A percentile compares a stretch with the other conserved stretches of the same genome.
Conservation (phyloP, 2,888 invertebrate genomes). For the Pantelozetes paolii region DNA sequence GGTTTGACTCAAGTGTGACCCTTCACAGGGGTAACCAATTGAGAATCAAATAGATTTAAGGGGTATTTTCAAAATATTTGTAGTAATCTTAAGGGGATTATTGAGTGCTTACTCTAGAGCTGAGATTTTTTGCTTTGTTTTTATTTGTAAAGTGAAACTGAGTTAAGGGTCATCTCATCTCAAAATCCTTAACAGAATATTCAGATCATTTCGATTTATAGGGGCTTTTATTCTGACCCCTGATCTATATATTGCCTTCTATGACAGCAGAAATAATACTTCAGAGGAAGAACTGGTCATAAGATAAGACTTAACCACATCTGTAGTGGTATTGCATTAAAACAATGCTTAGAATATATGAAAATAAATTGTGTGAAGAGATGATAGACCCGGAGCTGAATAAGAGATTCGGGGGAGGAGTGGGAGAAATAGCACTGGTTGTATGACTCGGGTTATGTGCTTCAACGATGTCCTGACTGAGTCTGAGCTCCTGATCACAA, state of each 20-base stretch:
- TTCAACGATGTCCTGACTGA: conserved; percentile 18
- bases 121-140: too few species aligned
- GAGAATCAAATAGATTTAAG: too few species aligned
- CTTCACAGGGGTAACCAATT: too few species aligned
- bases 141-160: too few species aligned
- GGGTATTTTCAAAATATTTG: too few species aligned
- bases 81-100: too few species aligned
- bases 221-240: too few species aligned
- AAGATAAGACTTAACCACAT: conserved; percentile 5
- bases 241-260: not conserved
- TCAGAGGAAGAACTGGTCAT: conserved; percentile 1
- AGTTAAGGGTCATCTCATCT: too few species aligned
- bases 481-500: conserved; percentile 39
- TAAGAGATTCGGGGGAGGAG: not conserved
- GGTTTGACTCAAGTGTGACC: not conserved
- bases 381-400: not conserved
- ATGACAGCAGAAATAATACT: conserved; percentile 5
- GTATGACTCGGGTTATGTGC: not conserved
- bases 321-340: not conserved
- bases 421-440: not conserved
- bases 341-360: not conserved
- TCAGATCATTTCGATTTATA: too few species aligned
- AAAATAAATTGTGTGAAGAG: not conserved
- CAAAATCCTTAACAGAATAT: too few species aligned
- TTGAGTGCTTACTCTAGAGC: too few species aligned